Conservation (phyloP, 2,888 invertebrate genomes). For the Pammene aurita region DNA sequence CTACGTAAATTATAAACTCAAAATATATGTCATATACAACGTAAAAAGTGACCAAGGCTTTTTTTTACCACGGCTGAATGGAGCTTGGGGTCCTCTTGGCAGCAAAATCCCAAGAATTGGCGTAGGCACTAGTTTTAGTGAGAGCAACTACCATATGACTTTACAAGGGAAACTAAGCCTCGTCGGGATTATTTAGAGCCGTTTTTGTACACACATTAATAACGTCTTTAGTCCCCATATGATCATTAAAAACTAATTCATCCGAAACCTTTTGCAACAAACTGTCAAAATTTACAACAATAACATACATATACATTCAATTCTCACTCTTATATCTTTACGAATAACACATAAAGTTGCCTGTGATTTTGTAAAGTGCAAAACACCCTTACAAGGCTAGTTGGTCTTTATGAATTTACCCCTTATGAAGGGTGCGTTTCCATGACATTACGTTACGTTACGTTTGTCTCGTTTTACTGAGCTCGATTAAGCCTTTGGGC, state of each 20-base stretch:
- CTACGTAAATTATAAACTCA: too few relatives aligned
- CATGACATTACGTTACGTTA: slow-evolving; percentile 45
- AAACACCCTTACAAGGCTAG: slow-evolving; percentile 49
- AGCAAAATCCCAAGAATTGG: too few relatives aligned
- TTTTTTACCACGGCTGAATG: too few relatives aligned
- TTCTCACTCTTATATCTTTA: neutral
- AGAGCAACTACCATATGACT: too few relatives aligned
- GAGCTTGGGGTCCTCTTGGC: too few relatives aligned
- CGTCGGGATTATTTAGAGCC: neutral
- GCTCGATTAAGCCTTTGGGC: too few relatives aligned
- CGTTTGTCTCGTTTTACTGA: too few relatives aligned
- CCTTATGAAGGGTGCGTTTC: slow-evolving; percentile 54
- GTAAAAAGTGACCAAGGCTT: too few relatives aligned
- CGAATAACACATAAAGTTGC: slow-evolving; percentile 9
- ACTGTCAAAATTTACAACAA: slow-evolving; percentile 31
- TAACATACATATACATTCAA: neutral
- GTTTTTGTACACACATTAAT: neutral
- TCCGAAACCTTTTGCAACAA: slow-evolving; percentile 12
- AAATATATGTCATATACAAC: too few relatives aligned
- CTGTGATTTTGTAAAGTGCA: slow-evolving; percentile 21
- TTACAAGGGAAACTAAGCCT: too few relatives aligned
- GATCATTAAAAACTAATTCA: slow-evolving; percentile 32
- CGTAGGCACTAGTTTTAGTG: too few relatives aligned
- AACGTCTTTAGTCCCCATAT: neutral
- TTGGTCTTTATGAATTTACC: slow-evolving; percentile 62